phyloP scores from a whole-genome alignment of 2,888 invertebrate species.

The Thalpophila matura region DNA sequence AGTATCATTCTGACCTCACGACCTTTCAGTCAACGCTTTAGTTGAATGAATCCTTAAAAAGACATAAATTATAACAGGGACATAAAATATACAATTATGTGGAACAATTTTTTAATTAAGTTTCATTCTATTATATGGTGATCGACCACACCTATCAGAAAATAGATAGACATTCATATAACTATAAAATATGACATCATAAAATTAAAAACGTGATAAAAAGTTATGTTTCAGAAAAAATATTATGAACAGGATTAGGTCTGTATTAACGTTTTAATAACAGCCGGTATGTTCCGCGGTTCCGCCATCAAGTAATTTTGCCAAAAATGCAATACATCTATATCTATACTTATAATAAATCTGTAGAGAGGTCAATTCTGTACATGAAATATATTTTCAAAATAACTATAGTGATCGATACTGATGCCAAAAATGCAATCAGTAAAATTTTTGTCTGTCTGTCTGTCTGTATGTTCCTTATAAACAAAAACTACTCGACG shows the following conservation, averaged over 20 bases:
- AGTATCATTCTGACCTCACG: background rate
- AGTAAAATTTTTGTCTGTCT: too few species aligned
- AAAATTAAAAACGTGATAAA: slow-evolving; percentile 12
- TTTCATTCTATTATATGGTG: slow-evolving; percentile 16
- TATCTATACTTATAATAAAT: too few species aligned
- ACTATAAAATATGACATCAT: slow-evolving; percentile 38
- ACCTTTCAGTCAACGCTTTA: background rate
- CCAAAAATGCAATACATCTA: slow-evolving; percentile 5
- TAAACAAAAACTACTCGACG: too few species aligned
- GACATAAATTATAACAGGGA: background rate
- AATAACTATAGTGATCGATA: too few species aligned
- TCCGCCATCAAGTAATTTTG: background rate
- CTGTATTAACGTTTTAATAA: too few species aligned
- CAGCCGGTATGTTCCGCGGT: slow-evolving; percentile 11
- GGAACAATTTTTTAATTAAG: slow-evolving; percentile 12
- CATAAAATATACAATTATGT: slow-evolving; percentile 24
- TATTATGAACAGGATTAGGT: too few species aligned
- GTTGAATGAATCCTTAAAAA: background rate
- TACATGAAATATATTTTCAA: too few species aligned
- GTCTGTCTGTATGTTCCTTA: too few species aligned
- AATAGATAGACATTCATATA: slow-evolving; percentile 3
- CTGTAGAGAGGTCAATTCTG: too few species aligned
- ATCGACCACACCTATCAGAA: slow-evolving; percentile 1
- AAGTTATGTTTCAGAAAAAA: slow-evolving; percentile 21
- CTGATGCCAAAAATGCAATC: too few species aligned